Evolutionary conservation across 2,888 invertebrate species (phyloP).

Genomic region (Eupithecia dodoneata): DNA sequence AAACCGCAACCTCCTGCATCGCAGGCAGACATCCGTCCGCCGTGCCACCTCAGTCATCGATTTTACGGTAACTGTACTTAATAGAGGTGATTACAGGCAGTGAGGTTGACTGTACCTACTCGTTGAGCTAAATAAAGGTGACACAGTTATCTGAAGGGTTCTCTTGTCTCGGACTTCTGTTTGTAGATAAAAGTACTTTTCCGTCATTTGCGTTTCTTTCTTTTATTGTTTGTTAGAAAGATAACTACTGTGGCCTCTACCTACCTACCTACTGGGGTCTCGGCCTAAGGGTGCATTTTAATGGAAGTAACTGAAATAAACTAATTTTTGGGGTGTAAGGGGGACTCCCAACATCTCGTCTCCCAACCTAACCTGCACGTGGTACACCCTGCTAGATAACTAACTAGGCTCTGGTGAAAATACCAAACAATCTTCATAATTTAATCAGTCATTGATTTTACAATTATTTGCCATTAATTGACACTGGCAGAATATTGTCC

Average conservation of each 20-base stretch:
- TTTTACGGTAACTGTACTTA: not conserved
- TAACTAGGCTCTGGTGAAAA: too few species aligned
- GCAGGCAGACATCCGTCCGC: too few species aligned
- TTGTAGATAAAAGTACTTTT: not conserved
- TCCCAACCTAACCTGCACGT: too few species aligned
- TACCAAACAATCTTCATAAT: too few species aligned
- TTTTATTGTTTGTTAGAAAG: not conserved
- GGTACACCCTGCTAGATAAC: too few species aligned
- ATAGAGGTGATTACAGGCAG: not conserved
- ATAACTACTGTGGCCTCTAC: not conserved
- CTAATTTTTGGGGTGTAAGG: too few species aligned
- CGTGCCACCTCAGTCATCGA: too few species aligned
- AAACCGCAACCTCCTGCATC: too few species aligned
- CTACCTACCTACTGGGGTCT: not conserved
- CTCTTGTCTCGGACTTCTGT: not conserved
- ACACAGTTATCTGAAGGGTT: not conserved
- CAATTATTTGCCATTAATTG: too few species aligned
- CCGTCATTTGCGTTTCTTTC: not conserved
- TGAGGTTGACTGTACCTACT: not conserved
- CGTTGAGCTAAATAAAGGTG: not conserved
- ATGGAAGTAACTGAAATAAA: not conserved
- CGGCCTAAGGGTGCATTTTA: not conserved
- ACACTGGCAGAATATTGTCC: too few species aligned
- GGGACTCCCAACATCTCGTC: too few species aligned
- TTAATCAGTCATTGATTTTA: too few species aligned